Percentiles rank a stretch among this genome's conserved stretches.
Evolutionary conservation across 2,113 vertebrate species (phyloP).

Genomic region (Gadus chalcogrammus): DNA sequence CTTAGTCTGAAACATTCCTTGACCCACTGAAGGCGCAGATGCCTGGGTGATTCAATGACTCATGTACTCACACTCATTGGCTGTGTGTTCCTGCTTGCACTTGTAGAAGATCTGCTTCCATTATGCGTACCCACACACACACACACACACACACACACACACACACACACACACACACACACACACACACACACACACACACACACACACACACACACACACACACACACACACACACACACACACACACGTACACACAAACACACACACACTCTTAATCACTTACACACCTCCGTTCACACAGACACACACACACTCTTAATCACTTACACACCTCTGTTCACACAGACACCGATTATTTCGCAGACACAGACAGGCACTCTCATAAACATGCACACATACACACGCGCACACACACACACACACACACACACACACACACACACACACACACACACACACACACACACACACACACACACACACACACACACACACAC

Average conservation of each 20-base stretch:
- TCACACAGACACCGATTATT: background rate
- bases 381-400: background rate
- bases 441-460: background rate
- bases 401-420: background rate
- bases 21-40: conserved; percentile 28
- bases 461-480: background rate
- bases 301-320: too few species aligned
- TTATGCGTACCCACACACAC: background rate
- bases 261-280: too few species aligned
- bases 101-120: too few species aligned
- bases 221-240: background rate
- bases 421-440: background rate
- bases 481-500: background rate
- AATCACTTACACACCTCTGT: background rate
- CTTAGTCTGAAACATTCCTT: conserved; percentile 61
- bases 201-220: too few species aligned
- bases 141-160: background rate
- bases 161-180: too few species aligned
- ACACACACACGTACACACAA: too few species aligned
- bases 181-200: too few species aligned
- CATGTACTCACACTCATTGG: background rate
- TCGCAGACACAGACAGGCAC: conserved; percentile 4
- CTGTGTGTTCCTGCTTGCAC: background rate
- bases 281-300: too few species aligned
- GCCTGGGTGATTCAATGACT: conserved; percentile 34